Percentiles rank a stretch among this genome's conserved stretches.
Evolutionary conservation across 92 coral and sea anemone genomes (phyloP).

Genomic region (Nematostella vectensis): DNA sequence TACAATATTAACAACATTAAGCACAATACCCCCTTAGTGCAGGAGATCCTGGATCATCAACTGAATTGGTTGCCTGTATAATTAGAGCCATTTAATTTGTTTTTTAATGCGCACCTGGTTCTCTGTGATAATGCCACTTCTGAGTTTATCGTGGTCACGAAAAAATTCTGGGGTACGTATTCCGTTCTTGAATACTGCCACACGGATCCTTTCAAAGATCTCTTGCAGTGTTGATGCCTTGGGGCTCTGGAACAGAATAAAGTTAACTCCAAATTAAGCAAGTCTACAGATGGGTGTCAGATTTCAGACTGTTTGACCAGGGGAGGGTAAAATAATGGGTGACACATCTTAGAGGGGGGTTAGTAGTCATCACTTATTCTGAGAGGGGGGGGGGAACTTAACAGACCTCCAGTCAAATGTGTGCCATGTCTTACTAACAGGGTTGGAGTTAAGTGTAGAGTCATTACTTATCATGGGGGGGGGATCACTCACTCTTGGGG

Average conservation of each 20-base stretch:
- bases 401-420: too few relatives aligned
- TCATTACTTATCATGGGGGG: too few relatives aligned
- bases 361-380: too few relatives aligned
- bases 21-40: neutral
- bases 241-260: constrained; percentile 44
- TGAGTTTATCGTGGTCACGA: constrained; percentile 88
- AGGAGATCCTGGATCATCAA: neutral
- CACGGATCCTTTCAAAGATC: constrained; percentile 80
- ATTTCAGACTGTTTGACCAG: neutral
- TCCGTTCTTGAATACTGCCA: constrained; percentile 90
- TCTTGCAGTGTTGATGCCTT: constrained; percentile 56
- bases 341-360: too few relatives aligned
- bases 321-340: too few relatives aligned
- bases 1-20: neutral
- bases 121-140: constrained; percentile 95
- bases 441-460: too few relatives aligned
- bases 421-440: too few relatives aligned
- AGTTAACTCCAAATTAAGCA: neutral
- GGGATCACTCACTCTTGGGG: constrained; percentile 46
- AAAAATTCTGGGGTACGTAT: constrained; percentile 93
- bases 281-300: neutral
- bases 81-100: too few relatives aligned
- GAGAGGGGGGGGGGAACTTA: too few relatives aligned
- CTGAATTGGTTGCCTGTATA: too few relatives aligned
- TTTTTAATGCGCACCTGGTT: constrained; percentile 95